A percentile compares a stretch with the other conserved stretches of the same genome.
phyloP scores from a whole-genome alignment of 2,113 vertebrate species.

The Daubentonia madagascariensis region DNA sequence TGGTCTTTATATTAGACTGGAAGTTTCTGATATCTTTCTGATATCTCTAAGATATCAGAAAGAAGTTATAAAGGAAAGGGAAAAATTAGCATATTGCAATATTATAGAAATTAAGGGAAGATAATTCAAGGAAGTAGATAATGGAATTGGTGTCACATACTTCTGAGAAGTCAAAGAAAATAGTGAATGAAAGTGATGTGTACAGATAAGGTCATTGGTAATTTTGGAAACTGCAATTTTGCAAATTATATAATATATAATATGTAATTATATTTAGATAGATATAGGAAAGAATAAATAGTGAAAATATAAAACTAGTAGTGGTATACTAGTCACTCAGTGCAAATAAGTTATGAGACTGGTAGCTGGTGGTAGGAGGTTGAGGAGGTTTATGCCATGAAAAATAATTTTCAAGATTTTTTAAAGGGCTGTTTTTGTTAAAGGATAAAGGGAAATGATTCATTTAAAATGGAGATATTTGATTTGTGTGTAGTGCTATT shows the following conservation, averaged over 20 bases:
- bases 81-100: background rate
- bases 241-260: background rate
- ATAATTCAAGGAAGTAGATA: background rate
- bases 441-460: constrained; percentile 1
- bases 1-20: background rate
- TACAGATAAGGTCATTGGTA: background rate
- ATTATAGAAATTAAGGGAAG: background rate
- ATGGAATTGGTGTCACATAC: background rate
- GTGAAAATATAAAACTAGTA: background rate
- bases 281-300: background rate
- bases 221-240: background rate
- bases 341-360: background rate
- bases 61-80: background rate
- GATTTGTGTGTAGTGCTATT: too few species aligned
- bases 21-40: too few species aligned
- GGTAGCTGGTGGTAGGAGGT: background rate
- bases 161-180: background rate
- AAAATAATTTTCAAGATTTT: constrained; percentile 18
- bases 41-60: background rate
- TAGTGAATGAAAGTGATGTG: background rate
- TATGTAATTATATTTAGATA: background rate
- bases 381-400: background rate
- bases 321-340: background rate
- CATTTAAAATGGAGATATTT: background rate
- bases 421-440: background rate